Evolutionary conservation across 2,888 invertebrate genomes (phyloP).

Genomic region (Scrobipalpa atriplicella): DNA sequence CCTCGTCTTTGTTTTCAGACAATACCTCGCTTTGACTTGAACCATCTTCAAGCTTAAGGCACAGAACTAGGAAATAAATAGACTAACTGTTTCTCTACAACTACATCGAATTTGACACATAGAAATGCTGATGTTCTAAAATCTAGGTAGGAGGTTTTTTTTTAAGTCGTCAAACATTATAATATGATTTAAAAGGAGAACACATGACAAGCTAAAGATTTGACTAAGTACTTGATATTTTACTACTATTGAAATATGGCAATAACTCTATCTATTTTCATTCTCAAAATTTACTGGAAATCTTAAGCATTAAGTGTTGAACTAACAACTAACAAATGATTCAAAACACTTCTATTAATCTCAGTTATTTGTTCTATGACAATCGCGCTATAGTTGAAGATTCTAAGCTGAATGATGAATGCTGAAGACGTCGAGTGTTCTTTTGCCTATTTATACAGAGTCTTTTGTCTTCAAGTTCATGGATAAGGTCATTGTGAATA

Average conservation of each 20-base stretch:
- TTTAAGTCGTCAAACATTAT: too few relatives aligned
- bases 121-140: too few relatives aligned
- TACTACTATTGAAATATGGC: too few relatives aligned
- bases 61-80: not conserved
- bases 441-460: conserved; percentile 51
- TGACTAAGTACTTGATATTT: too few relatives aligned
- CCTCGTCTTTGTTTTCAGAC: conserved; percentile 72
- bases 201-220: too few relatives aligned
- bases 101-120: too few relatives aligned
- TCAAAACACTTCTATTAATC: not conserved
- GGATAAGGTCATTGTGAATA: conserved; percentile 40
- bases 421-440: conserved; percentile 55
- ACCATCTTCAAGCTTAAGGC: conserved; percentile 36
- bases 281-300: not conserved
- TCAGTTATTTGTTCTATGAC: not conserved
- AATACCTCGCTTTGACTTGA: conserved; percentile 69
- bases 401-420: conserved; percentile 58
- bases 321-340: not conserved
- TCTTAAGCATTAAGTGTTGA: not conserved
- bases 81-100: too few relatives aligned
- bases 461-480: conserved; percentile 57
- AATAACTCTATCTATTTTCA: too few relatives aligned
- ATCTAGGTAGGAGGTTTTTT: too few relatives aligned
- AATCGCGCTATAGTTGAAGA: conserved; percentile 11
- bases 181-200: too few relatives aligned